Base-by-base conservation (phyloP, 2,888 invertebrate species). In the Cephus spinipes region DNA sequence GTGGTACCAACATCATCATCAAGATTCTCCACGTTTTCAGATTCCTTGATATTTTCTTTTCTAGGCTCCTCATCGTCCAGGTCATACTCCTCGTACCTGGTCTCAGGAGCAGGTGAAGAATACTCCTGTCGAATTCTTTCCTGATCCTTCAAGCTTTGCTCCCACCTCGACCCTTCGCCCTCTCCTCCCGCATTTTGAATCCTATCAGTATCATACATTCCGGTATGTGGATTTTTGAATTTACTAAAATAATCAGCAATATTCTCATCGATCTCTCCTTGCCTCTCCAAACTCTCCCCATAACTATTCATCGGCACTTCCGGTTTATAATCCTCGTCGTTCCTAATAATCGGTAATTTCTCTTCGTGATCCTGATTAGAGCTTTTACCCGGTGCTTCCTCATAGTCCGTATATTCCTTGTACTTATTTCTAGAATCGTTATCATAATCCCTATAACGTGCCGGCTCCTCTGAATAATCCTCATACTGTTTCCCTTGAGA, bases 241-340 rank as follows among this genome's bases (percentile, higher is more conserved):
- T 85, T 85, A 1, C 83, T 82, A 73, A 87, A 87, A 77, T 89
- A 89, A 74, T 86, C 86, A 6, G 89, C 87, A 1, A 91, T 81
- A n/a, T 87, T 87, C 0, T 88, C 88, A 77, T 90, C 89, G 0
- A 86, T 78, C 69, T 86, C 79, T 1, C 88, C 88, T 23, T 81
- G 83, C 80, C 85, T 85, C n/a, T 89, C 87, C 71, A 91, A 73
- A 11, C 86, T 86, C 12, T 90, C 85, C 0, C 91, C 91, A 34
- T 91, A 91, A 77, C 91, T 91, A 36, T 91, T 88, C 3, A 88
- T 88, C 1, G 90, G 77, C 35, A 82, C 83, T 12, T 84, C 86
- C 11, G 79, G 82, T 69, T 79, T 75, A 31, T 78, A 79, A 1
- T 81, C 81, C 74, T 75, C 75, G n/a, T 82, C 79, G 74, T 79